Base-by-base conservation (phyloP, 92 coral and sea anemone species). In the Epizoanthus scotinus region DNA sequence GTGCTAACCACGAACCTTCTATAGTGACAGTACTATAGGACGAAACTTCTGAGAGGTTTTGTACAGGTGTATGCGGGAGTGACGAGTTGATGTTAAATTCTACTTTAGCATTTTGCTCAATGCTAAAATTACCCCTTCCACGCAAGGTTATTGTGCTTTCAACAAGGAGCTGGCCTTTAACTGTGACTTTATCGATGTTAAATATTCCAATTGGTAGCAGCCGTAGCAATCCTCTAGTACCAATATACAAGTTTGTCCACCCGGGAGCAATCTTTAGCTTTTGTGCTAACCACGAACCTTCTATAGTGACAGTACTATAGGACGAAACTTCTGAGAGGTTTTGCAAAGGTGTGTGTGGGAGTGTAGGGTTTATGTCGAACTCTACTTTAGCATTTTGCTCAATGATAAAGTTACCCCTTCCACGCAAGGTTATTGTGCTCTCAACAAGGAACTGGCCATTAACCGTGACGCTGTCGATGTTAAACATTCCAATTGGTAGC, bases 381-480 rank as follows among this genome's bases (percentile, higher is more conserved):
- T 71, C 78, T 24, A 71, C 78, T 28, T 42, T 71, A 26, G 78
- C 78, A 52, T 71, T 71, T 53, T 50, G 78, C 53, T 59, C 47
- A 24, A 71, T 40, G 29, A 31, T 6, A 25, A 71, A 71, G 55
- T 28, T 52, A 24, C 62, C 55, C 18, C 63, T 71, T 53, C 78
- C 78, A 71, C 63, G 78, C 14, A 71, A 38, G 29, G 61, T 18
- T 25, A 71, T 24, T 14, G 63, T 71, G 58, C 78, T 71, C 53
- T 71, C 78, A 50, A 71, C 78, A 25, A 71, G 49, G 24, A 71
- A n/a, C 40, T 52, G 63, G 9, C 78, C 78, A 53, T 71, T 71
- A 60, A 90, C 91, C 44, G 61, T 74, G 52, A 90, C 87, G 2
- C 87, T 94, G 26, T 71, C 88, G 54, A 92, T 71, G 6, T 81